Evolutionary conservation across 2,888 invertebrate species (phyloP).

Genomic region (Apocheima hispidaria): DNA sequence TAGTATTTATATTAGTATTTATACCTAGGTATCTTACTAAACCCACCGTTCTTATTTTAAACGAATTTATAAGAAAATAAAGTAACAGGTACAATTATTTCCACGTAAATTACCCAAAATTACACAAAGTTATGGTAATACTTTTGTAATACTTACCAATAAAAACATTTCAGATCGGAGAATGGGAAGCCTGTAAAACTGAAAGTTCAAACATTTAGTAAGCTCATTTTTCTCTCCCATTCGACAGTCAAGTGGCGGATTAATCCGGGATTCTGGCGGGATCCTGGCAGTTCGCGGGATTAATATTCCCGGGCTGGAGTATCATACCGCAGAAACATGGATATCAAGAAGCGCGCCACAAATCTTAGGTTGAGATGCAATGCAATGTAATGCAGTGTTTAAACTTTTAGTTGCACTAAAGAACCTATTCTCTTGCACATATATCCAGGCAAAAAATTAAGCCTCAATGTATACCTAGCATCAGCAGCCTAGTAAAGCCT

Average conservation of each 20-base stretch:
- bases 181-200: conserved; percentile 10
- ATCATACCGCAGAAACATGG: conserved; percentile 69
- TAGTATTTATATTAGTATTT: too few relatives aligned
- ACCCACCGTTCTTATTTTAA: too few relatives aligned
- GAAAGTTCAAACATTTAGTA: conserved; percentile 19
- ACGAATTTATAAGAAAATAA: too few relatives aligned
- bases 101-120: neutral
- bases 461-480: too few relatives aligned
- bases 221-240: conserved; percentile 22
- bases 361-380: conserved; percentile 60
- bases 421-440: too few relatives aligned
- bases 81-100: neutral
- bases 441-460: too few relatives aligned
- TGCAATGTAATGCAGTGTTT: neutral
- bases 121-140: neutral
- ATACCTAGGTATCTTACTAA: too few relatives aligned
- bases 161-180: neutral
- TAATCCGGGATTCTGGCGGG: conserved; percentile 31
- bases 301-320: conserved; percentile 71
- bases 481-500: too few relatives aligned
- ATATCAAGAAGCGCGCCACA: conserved; percentile 68
- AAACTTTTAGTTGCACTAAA: neutral
- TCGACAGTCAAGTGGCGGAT: conserved; percentile 33
- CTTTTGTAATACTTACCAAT: neutral
- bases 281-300: conserved; percentile 57